Base-by-base conservation (phyloP, 2,113 vertebrate species). In the Callipepla squamata region DNA sequence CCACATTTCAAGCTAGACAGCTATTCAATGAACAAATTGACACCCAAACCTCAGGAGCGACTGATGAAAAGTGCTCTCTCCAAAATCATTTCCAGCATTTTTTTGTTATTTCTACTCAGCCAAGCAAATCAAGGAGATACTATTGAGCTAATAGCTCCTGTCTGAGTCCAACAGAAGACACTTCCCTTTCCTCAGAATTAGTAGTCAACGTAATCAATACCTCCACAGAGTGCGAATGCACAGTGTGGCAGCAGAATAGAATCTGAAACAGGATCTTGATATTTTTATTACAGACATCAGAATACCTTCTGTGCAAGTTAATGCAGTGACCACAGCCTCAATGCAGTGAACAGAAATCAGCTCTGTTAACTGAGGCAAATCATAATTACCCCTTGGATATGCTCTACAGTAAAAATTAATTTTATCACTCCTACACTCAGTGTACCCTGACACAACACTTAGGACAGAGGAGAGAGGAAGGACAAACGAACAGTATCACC, bases 331-430 rank as follows among this genome's bases (percentile, higher is more conserved):
- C 34, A 42, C 3, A 55, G 68, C 75, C 69, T 69, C 38, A 38
- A 32, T 6, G 38, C 59, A 44, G 48, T 1, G 36, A 83, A 6
- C 67, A 81, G 58, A 57, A 75, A 62, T 55, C 84, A 89, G 47
- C 78, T 55, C 62, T 20, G 8, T 68, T 80, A 87, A 85, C 45
- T 20, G 62, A 92, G 48, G 57, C 70, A 81, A 89, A 92, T 62
- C 51, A 13, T 81, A 87, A 95, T 94, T 89, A 89, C 44, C 59
- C 78, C 51, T 92, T 82, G 80, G 78, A 77, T 68, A 74, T 0
- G 10, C 84, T 90, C 21, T 81, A 85, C 92, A 77, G 74, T 21
- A 82, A 83, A 94, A 93, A 77, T 67, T 69, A 57, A 69, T 73
- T 44, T 67, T 16, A 65, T 89, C 66, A 51, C 47, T 76, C 36